These are phyloP conservation scores for Zoroaster sp. DNA, from an alignment of 53 echinoderm and acorn worm genomes.

Conservation along the genomic window DNA sequence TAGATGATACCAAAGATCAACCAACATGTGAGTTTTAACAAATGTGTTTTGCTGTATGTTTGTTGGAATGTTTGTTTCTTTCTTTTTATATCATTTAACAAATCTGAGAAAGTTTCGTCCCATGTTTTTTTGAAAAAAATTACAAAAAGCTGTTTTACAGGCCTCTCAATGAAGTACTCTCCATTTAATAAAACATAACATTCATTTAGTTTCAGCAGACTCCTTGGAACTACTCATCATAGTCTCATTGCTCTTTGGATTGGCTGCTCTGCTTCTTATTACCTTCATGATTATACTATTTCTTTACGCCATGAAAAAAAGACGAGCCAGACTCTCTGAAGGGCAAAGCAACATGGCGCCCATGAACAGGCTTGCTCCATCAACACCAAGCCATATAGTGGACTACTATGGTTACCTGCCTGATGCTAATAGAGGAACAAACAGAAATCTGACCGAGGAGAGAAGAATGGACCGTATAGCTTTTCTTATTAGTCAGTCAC, in stretches of 20 bases:
- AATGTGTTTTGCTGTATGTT: no score
- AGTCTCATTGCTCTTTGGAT: background rate
- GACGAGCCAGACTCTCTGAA: background rate
- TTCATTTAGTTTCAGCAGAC: background rate
- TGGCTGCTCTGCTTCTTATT: background rate
- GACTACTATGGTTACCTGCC: background rate
- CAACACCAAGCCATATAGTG: background rate
- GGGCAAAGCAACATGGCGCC: no score
- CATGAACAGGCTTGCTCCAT: background rate
- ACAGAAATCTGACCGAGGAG: constrained; percentile 26
- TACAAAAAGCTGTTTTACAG: background rate
- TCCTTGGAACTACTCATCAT: background rate
- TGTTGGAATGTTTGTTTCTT: no score
- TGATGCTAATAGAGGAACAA: background rate
- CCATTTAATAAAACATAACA: background rate
- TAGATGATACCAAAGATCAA: background rate
- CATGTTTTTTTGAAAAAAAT: background rate
- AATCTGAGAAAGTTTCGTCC: no score
- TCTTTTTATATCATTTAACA: no score
- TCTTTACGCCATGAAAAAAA: background rate
- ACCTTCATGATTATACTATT: background rate
- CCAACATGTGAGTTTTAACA: no score
- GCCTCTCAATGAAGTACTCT: background rate
- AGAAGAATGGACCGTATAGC: constrained; percentile 58
- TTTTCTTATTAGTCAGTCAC: constrained; percentile 62